A percentile compares a stretch with the other conserved stretches of the same genome.
phyloP scores from a whole-genome alignment of 2,113 vertebrate genomes.

The Etia nguti region DNA sequence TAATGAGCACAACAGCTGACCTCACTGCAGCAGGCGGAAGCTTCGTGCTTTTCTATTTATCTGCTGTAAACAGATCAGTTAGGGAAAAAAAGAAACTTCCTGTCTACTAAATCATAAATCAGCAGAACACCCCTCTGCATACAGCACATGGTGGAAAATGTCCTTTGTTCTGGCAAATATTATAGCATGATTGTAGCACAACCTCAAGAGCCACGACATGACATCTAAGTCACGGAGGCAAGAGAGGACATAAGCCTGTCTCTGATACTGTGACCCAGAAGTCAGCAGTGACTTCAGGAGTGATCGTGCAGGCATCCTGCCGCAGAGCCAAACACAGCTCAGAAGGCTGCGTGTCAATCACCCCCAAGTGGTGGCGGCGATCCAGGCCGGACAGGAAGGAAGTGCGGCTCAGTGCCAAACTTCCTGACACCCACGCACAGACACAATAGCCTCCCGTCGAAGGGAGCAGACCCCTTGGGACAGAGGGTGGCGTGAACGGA shows the following conservation, averaged over 20 bases:
- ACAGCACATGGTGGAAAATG: not conserved
- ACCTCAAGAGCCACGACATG: not conserved
- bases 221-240: not conserved
- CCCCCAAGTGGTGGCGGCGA: not conserved
- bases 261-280: constrained; percentile 1
- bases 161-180: not conserved
- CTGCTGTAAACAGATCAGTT: not conserved
- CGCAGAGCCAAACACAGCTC: not conserved
- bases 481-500: not conserved
- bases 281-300: not conserved
- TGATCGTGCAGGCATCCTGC: constrained; percentile 53
- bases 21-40: constrained; percentile 6
- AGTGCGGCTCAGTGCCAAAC: constrained; percentile 56
- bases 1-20: not conserved
- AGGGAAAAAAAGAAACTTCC: not conserved
- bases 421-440: constrained; percentile 65
- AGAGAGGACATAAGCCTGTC: not conserved
- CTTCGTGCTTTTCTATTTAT: not conserved
- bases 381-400: constrained; percentile 62
- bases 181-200: not conserved
- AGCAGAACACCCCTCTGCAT: not conserved
- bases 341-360: constrained; percentile 51
- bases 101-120: not conserved
- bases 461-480: constrained; percentile 5
- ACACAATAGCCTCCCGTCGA: constrained; percentile 55